Conservation (phyloP, 2,797 vertebrate species). For the Aselliscus stoliczkanus region DNA sequence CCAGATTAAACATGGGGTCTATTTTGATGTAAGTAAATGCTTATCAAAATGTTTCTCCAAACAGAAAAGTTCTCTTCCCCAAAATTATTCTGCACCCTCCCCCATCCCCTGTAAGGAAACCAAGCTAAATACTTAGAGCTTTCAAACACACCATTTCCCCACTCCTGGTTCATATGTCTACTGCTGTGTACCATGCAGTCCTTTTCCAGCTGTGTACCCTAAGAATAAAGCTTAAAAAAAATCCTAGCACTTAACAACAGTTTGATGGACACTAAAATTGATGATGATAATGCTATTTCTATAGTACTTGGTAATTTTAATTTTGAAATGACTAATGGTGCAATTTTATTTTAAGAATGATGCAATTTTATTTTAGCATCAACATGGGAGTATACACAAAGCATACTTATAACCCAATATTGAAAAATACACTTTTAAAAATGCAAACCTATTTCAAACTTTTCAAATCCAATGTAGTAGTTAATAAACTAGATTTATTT, state of each 20-base stretch:
- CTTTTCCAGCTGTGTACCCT: not conserved
- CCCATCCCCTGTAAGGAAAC: not conserved
- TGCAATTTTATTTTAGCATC: not conserved
- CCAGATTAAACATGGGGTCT: not conserved
- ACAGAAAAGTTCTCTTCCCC: not conserved
- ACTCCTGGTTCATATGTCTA: not conserved
- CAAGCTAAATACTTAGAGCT: not conserved
- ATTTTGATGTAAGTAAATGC: not conserved
- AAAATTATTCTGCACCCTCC: not conserved
- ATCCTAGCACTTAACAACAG: not conserved
- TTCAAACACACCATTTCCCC: not conserved
- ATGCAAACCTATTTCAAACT: not conserved
- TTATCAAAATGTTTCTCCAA: slow-evolving; percentile 12
- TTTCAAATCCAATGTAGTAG: not conserved
- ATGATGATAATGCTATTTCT: not conserved
- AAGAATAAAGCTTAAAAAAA: not conserved
- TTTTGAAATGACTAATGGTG: not conserved
- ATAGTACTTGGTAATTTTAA: not conserved
- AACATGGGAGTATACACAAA: not conserved
- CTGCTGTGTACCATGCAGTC: not conserved
- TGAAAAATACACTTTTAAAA: not conserved
- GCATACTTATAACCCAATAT: not conserved
- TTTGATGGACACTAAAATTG: not conserved
- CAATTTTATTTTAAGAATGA: not conserved
- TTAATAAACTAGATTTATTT: not conserved